Evolutionary conservation across 1,140 invertebrate species (phyloP), one percentile per base, ranked within the genome.

Genomic region (Trachymyrmex septentrionalis): DNA sequence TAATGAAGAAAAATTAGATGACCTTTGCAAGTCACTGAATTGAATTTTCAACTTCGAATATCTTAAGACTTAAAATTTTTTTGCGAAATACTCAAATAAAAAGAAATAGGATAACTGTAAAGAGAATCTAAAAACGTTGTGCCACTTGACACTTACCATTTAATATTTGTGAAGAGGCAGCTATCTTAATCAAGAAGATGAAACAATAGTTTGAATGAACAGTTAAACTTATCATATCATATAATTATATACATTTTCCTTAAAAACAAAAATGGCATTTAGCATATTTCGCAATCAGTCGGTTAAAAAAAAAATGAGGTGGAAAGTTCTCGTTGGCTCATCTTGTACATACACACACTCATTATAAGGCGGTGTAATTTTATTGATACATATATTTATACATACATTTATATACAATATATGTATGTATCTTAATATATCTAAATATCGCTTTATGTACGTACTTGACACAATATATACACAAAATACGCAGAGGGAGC

Each of bases 401-500:
- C 24, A 59, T 12, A 24, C 3, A 24, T 59, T 0, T 24, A 59
- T 57, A 57, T 57, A n/a, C n/a, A 55, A 71, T 53, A 27, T 50
- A 27, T 50, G 2, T 50, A 21, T n/a, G 27, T 34, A 27, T 12
- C 10, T 61, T 61, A 19, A 55, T 72, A 53, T 50, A 73, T 53
- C 9, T 27, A 12, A 14, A 57, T 27, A 53, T 3, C 44, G 21
- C 21, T 24, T 50, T 34, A 67, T 67, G n/a, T 34, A 67, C 30
- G n/a, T 34, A 57, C 24, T 7, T 27, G 12, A 57, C 50, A 21
- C 14, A 34, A 38, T 59, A 59, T 30, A 38, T 34, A 24, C 24
- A 48, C n/a, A n/a, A n/a, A n/a, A 38, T 57, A 61, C 24, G 30
- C 61, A 89, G 88, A 89, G 63, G 75, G 71, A 86, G 82, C 69